These are phyloP conservation scores for Diorhabda carinulata DNA, from an alignment of 1,140 invertebrate species.

Conservation along the genomic window DNA sequence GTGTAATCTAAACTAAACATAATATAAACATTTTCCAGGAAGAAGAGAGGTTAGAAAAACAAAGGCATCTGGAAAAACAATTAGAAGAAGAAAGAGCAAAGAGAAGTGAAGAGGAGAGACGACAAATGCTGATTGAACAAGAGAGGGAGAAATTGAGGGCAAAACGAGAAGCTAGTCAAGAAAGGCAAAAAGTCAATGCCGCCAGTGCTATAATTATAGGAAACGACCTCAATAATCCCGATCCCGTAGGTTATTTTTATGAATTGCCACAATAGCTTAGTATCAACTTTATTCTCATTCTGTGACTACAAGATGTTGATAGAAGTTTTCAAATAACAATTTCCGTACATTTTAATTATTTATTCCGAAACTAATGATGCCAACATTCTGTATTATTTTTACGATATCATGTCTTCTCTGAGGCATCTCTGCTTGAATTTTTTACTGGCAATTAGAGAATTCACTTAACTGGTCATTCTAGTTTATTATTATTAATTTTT, in stretches of 20 bases:
- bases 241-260: constrained; percentile 57
- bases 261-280: too few species aligned
- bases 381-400: too few species aligned
- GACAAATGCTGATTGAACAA: constrained; percentile 46
- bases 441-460: too few species aligned
- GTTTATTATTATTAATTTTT: too few species aligned
- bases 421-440: too few species aligned
- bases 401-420: too few species aligned
- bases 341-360: too few species aligned
- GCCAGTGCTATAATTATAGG: constrained; percentile 66
- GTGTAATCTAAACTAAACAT: not conserved
- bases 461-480: too few species aligned
- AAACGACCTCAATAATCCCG: constrained; percentile 60
- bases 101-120: constrained; percentile 47
- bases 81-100: constrained; percentile 46
- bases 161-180: constrained; percentile 51
- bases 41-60: constrained; percentile 30
- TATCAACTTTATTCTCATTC: too few species aligned
- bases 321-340: too few species aligned
- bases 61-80: constrained; percentile 31
- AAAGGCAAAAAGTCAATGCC: constrained; percentile 49
- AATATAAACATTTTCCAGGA: constrained; percentile 8
- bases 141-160: constrained; percentile 48
- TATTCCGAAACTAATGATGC: too few species aligned
- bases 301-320: too few species aligned